A percentile compares a stretch with the other conserved stretches of the same genome.
Conservation (phyloP, 2,797 vertebrate species). For the Alfaro cultratus region DNA sequence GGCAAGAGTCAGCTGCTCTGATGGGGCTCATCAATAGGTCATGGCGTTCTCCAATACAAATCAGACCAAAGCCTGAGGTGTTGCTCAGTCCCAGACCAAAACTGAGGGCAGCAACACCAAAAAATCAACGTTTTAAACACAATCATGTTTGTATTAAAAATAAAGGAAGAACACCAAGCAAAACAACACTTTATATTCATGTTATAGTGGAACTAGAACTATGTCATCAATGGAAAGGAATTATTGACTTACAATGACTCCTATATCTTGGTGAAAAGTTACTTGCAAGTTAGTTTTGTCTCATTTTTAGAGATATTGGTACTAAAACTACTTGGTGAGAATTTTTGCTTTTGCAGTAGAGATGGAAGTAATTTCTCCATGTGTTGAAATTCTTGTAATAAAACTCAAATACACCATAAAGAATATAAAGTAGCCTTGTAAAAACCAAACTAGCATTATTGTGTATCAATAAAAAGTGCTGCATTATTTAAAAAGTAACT, state of each 20-base stretch:
- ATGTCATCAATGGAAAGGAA: too few species aligned
- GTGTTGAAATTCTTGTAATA: neutral
- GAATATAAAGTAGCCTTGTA: neutral
- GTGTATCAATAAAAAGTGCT: neutral
- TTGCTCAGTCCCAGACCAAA: neutral
- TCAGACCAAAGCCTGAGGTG: neutral
- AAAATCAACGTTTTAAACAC: neutral
- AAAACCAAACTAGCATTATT: neutral
- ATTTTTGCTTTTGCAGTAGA: neutral
- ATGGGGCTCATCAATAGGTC: neutral
- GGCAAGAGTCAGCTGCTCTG: conserved; percentile 1
- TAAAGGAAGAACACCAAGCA: neutral
- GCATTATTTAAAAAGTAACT: neutral
- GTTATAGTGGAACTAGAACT: too few species aligned
- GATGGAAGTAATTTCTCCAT: neutral
- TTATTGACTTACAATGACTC: too few species aligned
- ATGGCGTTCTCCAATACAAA: neutral
- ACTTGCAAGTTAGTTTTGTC: too few species aligned
- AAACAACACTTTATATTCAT: neutral
- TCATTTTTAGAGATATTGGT: too few species aligned
- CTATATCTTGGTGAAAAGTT: too few species aligned
- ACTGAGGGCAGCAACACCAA: neutral
- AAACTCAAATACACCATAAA: neutral
- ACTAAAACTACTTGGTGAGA: too few species aligned
- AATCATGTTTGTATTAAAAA: neutral